Conservation (phyloP, 1,140 invertebrate genomes). For the Drosophila seguyi region DNA sequence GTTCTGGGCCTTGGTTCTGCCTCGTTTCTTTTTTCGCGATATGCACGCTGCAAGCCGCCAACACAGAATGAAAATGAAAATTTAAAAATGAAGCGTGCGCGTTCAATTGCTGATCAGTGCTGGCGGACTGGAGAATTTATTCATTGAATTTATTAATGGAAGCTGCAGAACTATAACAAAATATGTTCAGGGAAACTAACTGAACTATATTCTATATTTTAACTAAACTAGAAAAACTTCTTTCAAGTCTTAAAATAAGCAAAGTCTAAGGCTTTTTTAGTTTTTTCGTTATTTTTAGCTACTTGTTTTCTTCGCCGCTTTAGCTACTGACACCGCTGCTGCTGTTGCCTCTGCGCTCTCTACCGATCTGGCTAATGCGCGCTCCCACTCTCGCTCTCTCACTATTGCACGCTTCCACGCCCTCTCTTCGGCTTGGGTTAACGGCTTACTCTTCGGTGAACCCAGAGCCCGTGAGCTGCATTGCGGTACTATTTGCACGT, state of each 20-base stretch:
- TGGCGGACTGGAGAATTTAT: neutral
- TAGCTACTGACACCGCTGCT: neutral
- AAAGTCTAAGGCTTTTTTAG: neutral
- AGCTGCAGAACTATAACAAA: neutral
- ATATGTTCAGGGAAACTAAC: neutral
- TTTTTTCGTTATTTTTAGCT: neutral
- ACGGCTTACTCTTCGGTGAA: neutral
- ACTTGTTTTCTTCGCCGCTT: neutral
- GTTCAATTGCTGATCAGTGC: neutral
- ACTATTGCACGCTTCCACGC: neutral
- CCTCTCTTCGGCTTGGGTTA: neutral
- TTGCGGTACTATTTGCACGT: neutral
- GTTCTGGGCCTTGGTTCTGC: neutral
- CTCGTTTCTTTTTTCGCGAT: neutral
- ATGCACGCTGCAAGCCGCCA: slow-evolving; percentile 1
- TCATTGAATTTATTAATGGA: neutral
- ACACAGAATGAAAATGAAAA: slow-evolving; percentile 15
- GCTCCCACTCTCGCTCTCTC: neutral
- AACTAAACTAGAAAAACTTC: neutral
- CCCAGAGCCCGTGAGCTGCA: neutral
- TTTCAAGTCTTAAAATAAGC: neutral
- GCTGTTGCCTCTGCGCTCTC: neutral
- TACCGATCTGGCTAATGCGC: slow-evolving; percentile 7
- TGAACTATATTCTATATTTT: neutral
- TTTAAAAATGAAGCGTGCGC: slow-evolving; percentile 3